Evolutionary conservation across 2,797 vertebrate genomes (phyloP).

Genomic region (Cetoscarus ocellatus): DNA sequence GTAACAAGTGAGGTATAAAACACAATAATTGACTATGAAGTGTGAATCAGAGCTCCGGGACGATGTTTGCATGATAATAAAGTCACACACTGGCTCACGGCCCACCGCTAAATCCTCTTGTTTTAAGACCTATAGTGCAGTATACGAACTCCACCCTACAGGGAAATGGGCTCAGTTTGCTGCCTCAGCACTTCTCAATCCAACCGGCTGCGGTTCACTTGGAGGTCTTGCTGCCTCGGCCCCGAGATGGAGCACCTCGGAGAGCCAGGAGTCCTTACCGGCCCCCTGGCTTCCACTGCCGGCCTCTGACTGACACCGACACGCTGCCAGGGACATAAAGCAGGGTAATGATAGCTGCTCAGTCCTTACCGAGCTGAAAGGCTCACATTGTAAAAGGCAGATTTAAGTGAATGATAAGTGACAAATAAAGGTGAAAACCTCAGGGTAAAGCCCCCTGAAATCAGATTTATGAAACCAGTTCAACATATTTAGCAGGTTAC

Average conservation of each 20-base stretch:
- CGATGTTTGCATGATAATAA: conserved; percentile 50
- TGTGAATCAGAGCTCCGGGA: conserved; percentile 62
- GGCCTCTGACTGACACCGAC: conserved; percentile 68
- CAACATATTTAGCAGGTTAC: conserved; percentile 45
- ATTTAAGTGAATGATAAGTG: conserved; percentile 64
- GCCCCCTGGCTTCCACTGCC: conserved; percentile 57
- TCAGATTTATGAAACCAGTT: conserved; percentile 32
- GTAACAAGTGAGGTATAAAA: conserved; percentile 60
- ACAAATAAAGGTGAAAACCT: conserved; percentile 61
- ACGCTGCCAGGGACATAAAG: conserved; percentile 71
- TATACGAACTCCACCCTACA: conserved; percentile 64
- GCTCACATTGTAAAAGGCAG: conserved; percentile 49
- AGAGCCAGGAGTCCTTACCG: conserved; percentile 67
- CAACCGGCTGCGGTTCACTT: conserved; percentile 76
- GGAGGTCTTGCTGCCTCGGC: conserved; percentile 73
- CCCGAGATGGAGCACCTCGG: conserved; percentile 73
- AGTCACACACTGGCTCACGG: conserved; percentile 39
- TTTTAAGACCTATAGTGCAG: conserved; percentile 56
- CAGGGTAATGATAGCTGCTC: conserved; percentile 74
- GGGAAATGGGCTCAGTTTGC: conserved; percentile 57
- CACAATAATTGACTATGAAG: conserved; percentile 50
- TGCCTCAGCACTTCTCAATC: conserved; percentile 76
- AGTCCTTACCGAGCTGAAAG: conserved; percentile 46
- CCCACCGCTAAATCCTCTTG: conserved; percentile 39
- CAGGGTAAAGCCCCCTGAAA: conserved; percentile 33